phyloP scores from a whole-genome alignment of 2,797 vertebrate species.

The Phalloptychus januarius region DNA sequence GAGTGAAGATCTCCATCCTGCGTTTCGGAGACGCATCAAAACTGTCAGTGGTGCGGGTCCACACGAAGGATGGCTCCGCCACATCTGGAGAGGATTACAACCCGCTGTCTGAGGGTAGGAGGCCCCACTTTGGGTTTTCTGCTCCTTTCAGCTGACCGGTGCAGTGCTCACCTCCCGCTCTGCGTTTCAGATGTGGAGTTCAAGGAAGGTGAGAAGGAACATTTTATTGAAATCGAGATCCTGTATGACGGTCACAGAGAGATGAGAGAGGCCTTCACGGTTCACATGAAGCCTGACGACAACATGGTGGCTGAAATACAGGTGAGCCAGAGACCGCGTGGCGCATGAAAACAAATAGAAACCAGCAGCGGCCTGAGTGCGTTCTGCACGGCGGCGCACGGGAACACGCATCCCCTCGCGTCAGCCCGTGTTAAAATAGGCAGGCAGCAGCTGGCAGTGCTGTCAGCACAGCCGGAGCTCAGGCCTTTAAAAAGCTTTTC shows the following conservation, averaged over 20 bases:
- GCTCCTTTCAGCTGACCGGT: not conserved
- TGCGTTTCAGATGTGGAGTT: conserved; percentile 84
- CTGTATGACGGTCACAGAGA: conserved; percentile 87
- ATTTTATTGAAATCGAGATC: conserved; percentile 86
- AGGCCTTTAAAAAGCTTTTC: conserved; percentile 79
- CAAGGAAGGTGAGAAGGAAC: conserved; percentile 85
- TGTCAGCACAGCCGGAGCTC: conserved; percentile 77
- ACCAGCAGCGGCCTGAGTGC: conserved; percentile 23
- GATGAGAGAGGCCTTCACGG: conserved; percentile 88
- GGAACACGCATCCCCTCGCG: conserved; percentile 60
- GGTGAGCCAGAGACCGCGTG: conserved; percentile 69
- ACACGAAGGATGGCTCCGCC: conserved; percentile 90
- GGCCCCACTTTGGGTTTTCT: conserved; percentile 1
- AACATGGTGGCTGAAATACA: conserved; percentile 89
- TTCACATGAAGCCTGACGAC: conserved; percentile 89
- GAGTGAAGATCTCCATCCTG: conserved; percentile 84
- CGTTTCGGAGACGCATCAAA: conserved; percentile 85
- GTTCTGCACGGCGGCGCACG: conserved; percentile 54
- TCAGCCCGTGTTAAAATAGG: conserved; percentile 80
- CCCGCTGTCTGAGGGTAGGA: conserved; percentile 87
- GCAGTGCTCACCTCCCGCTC: conserved; percentile 13
- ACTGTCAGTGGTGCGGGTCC: conserved; percentile 86
- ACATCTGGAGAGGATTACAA: conserved; percentile 90
- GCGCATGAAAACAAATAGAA: conserved; percentile 38
- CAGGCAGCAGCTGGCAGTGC: conserved; percentile 80